phyloP scores from a whole-genome alignment of 2,113 vertebrate species.

The Pachypanchax playfairii region DNA sequence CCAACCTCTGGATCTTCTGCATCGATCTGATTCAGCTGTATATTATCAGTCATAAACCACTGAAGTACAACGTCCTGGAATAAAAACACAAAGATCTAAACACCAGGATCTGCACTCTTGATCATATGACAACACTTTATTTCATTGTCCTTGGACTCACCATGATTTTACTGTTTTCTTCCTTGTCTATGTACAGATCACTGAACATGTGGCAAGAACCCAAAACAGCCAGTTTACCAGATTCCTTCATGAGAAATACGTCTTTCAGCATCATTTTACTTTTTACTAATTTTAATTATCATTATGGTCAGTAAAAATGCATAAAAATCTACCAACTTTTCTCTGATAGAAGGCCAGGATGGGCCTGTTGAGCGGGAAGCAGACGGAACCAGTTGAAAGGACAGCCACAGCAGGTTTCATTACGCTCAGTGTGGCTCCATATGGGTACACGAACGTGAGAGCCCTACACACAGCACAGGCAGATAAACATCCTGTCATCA shows the following conservation, averaged over 20 bases:
- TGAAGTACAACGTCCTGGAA: conserved; percentile 94
- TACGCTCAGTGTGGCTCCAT: conserved; percentile 92
- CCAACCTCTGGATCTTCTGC: conserved; percentile 94
- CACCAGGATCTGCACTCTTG: neutral
- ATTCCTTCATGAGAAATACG: conserved; percentile 56
- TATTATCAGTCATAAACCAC: conserved; percentile 91
- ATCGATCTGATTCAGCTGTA: conserved; percentile 94
- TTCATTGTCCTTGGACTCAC: conserved; percentile 68
- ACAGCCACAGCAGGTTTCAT: conserved; percentile 92
- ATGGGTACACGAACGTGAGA: conserved; percentile 93
- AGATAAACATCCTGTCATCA: too few species aligned
- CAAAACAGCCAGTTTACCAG: conserved; percentile 90
- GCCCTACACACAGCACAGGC: conserved; percentile 78
- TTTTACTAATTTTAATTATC: too few species aligned
- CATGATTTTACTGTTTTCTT: conserved; percentile 97
- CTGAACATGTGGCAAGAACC: conserved; percentile 97
- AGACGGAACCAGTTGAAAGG: conserved; percentile 94
- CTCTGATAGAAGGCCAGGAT: conserved; percentile 90
- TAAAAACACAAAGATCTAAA: neutral
- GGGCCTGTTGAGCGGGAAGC: conserved; percentile 95
- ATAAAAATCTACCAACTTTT: conserved; percentile 77
- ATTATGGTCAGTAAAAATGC: neutral
- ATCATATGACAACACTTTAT: neutral
- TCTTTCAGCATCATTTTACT: neutral
- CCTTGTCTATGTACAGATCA: conserved; percentile 97